Conservation (phyloP, 2,888 invertebrate genomes). For the Latheticus oryzae region DNA sequence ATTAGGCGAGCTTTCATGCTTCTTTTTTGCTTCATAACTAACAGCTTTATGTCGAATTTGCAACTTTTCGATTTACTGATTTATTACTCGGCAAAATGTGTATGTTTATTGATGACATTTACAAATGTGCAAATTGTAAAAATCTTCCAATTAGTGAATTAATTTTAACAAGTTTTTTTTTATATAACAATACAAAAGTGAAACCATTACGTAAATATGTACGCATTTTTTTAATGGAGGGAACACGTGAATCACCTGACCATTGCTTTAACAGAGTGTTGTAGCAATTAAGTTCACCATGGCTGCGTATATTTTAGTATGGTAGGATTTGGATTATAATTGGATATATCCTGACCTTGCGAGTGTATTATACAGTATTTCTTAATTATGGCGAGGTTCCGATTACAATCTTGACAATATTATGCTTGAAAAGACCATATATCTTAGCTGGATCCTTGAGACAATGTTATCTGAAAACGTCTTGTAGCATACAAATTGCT, state of each 20-base stretch:
- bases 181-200: too few relatives aligned
- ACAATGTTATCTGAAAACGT: conserved; percentile 53
- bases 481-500: conserved; percentile 52
- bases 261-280: conserved; percentile 21
- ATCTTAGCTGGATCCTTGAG: conserved; percentile 43
- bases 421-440: conserved; percentile 35
- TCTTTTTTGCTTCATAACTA: conserved; percentile 16
- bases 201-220: conserved; percentile 4
- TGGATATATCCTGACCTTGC: conserved; percentile 33
- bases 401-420: conserved; percentile 41
- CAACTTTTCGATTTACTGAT: conserved; percentile 5
- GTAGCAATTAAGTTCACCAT: conserved; percentile 24
- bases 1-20: conserved; percentile 35
- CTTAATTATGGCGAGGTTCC: conserved; percentile 37
- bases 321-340: conserved; percentile 31
- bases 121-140: too few relatives aligned
- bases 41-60: conserved; percentile 17
- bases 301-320: conserved; percentile 25
- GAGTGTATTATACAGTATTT: conserved; percentile 28
- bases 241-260: conserved; percentile 23
- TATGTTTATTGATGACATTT: too few relatives aligned
- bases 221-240: conserved; percentile 22
- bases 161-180: too few relatives aligned
- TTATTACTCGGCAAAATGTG: conserved; percentile 2
- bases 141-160: conserved; percentile 16